Base-by-base conservation (phyloP, 2,888 invertebrate genomes). In the Drosophila fungiperda region DNA sequence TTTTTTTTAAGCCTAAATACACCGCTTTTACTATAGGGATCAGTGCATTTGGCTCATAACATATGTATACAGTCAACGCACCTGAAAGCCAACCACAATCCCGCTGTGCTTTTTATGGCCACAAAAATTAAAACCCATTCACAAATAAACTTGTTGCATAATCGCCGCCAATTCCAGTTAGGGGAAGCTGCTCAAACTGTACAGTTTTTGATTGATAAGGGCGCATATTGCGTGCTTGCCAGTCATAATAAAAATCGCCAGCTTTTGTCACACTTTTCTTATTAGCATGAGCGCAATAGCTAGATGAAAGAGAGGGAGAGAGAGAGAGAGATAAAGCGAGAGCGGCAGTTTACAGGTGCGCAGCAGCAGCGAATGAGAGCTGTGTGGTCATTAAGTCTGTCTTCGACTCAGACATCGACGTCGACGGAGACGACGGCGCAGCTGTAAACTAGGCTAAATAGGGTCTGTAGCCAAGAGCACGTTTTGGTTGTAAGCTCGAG, bases 361-460 rank as follows among this genome's bases (percentile, higher is more conserved):
- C 65, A 70, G 45, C 65, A 59, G 71, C 54, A 62, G 72, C 61
- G 32, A 68, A 36, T 42, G 36, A 45, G 58, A 17, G 69, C 54
- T 38, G n/a, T 45, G 23, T 68, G 87, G 68, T 72, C 79, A 82
- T 74, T 79, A 76, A 82, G 76, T 64, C 78, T 57, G 83, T 60
- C 81, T 77, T 53, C 17, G 20, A 52, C 50, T 50, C 40, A 40
- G n/a, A 40, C 40, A n/a, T n/a, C 59, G 53, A 29, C 45, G 62
- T 53, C 54, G 45, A n/a, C 38, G 29, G n/a, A 45, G 50, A 23
- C 59, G 54, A 17, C 36, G 36, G n/a, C 54, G 54, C 57, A 60
- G 87, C 73, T 74, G 81, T 89, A 86, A 89, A 90, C 89, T 90
- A 85, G 89, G 89, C 91, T 90, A 90, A 90, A 83, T 90, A 90